Conservation (phyloP, 2,888 invertebrate species). For the Tortricodes alternella region DNA sequence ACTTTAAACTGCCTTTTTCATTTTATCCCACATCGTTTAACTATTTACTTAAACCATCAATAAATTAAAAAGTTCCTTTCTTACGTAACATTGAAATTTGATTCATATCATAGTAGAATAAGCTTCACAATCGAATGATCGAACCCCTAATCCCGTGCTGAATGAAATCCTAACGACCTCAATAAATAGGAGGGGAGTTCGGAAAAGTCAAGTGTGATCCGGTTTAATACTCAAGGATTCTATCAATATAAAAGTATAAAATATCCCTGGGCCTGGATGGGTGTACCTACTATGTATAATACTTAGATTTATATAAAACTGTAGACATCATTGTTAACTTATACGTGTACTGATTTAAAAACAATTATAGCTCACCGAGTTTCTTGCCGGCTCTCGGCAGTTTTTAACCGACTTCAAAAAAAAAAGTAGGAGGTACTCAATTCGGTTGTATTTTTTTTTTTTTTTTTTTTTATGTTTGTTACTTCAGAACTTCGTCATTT, state of each 20-base stretch:
- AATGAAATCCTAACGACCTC: constrained; percentile 28
- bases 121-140: neutral
- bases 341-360: too few species aligned
- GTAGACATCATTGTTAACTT: too few species aligned
- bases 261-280: neutral
- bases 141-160: constrained; percentile 4
- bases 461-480: too few species aligned
- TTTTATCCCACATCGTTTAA: constrained; percentile 17
- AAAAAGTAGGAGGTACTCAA: too few species aligned
- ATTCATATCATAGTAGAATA: neutral
- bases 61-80: constrained; percentile 11
- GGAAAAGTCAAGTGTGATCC: neutral
- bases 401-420: too few species aligned
- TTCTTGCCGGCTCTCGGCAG: too few species aligned
- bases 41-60: constrained; percentile 25
- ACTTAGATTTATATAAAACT: too few species aligned
- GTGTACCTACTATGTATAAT: too few species aligned
- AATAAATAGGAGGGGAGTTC: constrained; percentile 17
- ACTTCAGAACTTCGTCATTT: too few species aligned
- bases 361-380: too few species aligned
- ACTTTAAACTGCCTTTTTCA: neutral
- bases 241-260: neutral
- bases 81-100: neutral
- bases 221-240: neutral
- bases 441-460: too few species aligned